phyloP scores from a whole-genome alignment of 2,888 invertebrate genomes.

The Phyllotreta cruciferae region DNA sequence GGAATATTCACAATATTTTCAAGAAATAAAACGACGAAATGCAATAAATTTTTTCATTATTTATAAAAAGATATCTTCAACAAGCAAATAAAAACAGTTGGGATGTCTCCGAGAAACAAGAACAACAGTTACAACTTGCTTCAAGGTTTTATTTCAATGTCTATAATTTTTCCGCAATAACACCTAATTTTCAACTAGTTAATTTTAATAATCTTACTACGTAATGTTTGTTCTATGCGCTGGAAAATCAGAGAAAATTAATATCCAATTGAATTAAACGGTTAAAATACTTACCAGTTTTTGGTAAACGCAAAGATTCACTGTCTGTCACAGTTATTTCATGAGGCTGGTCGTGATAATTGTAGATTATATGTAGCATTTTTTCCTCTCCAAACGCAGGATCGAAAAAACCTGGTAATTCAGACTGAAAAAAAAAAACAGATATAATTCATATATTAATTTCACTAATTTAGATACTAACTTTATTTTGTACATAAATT shows the following conservation, averaged over 20 bases:
- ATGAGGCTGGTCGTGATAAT: slow-evolving; percentile 81
- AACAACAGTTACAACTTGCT: slow-evolving; percentile 40
- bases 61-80: slow-evolving; percentile 43
- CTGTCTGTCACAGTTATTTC: slow-evolving; percentile 80
- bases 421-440: slow-evolving; percentile 71
- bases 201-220: slow-evolving; percentile 43
- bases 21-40: slow-evolving; percentile 4
- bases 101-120: slow-evolving; percentile 44
- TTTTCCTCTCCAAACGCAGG: slow-evolving; percentile 94
- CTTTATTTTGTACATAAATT: slow-evolving; percentile 86
- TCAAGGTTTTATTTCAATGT: slow-evolving; percentile 33
- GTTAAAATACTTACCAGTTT: slow-evolving; percentile 65
- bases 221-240: slow-evolving; percentile 57
- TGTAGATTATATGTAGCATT: slow-evolving; percentile 83
- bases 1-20: neutral
- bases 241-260: slow-evolving; percentile 45
- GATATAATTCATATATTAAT: neutral
- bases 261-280: neutral
- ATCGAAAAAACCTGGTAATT: slow-evolving; percentile 96
- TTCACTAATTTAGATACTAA: slow-evolving; percentile 57
- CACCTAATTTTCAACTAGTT: slow-evolving; percentile 42
- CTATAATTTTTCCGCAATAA: slow-evolving; percentile 32
- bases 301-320: slow-evolving; percentile 81
- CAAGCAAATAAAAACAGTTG: slow-evolving; percentile 45
- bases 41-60: slow-evolving; percentile 45